A percentile compares a stretch with the other conserved stretches of the same genome.
Conservation (phyloP, 2,888 invertebrate species). For the Rugalucina vietnamica region DNA sequence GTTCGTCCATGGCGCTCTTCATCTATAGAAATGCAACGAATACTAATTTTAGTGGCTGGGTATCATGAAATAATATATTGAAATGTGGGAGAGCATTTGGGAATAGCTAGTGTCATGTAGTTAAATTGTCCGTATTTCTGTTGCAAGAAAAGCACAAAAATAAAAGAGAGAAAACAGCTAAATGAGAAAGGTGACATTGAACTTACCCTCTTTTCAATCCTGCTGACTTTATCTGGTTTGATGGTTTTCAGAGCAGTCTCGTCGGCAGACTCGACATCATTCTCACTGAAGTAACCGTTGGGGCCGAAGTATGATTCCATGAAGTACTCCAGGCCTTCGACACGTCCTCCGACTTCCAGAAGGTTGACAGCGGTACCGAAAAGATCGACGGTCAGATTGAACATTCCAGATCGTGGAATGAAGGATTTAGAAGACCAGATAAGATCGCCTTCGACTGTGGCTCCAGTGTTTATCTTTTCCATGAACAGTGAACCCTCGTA, state of each 20-base stretch:
- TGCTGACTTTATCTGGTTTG: slow-evolving; percentile 62
- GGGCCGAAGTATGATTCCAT: slow-evolving; percentile 92
- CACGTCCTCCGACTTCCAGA: slow-evolving; percentile 91
- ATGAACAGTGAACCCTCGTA: slow-evolving; percentile 92
- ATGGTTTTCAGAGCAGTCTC: slow-evolving; percentile 61
- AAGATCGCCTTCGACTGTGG: slow-evolving; percentile 79
- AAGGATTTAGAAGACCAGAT: slow-evolving; percentile 82
- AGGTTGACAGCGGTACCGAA: slow-evolving; percentile 94
- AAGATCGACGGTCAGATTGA: slow-evolving; percentile 83
- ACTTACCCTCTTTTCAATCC: slow-evolving; percentile 63
- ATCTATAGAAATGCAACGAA: slow-evolving; percentile 77
- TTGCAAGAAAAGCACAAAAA: no score
- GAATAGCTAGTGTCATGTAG: not conserved
- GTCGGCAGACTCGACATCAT: slow-evolving; percentile 50
- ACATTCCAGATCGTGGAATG: slow-evolving; percentile 81
- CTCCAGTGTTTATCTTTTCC: slow-evolving; percentile 90
- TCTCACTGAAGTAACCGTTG: slow-evolving; percentile 85
- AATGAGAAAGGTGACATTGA: not conserved
- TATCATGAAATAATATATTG: not conserved
- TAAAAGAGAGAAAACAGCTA: no score
- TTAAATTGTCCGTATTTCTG: no score
- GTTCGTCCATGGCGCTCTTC: slow-evolving; percentile 66
- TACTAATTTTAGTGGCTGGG: not conserved
- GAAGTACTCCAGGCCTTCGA: slow-evolving; percentile 95
- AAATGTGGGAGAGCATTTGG: no score